These are phyloP conservation scores for Phalacrocorax pelagicus DNA, from an alignment of 2,113 vertebrate genomes.

Conservation along the genomic window DNA sequence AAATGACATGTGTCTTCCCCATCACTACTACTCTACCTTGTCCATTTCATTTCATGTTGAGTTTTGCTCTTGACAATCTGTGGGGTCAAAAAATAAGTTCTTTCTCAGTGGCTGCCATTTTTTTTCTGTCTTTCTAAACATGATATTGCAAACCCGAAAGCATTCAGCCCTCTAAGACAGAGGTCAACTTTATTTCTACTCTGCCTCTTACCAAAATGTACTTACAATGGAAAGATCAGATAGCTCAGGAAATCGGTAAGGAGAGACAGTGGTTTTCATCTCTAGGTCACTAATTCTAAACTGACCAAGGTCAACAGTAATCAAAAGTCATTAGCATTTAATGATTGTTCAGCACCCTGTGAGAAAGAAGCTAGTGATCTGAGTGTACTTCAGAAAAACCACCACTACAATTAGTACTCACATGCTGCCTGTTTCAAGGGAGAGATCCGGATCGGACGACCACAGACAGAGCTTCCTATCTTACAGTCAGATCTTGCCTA, in stretches of 20 bases:
- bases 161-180: conserved; percentile 1
- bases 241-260: conserved; percentile 66
- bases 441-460: not conserved
- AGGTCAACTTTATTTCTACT: conserved; percentile 57
- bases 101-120: not conserved
- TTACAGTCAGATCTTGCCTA: not conserved
- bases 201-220: conserved; percentile 37
- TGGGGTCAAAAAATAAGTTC: not conserved
- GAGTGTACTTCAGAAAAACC: not conserved
- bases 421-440: not conserved
- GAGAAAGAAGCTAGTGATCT: conserved; percentile 48
- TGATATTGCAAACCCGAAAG: conserved; percentile 28
- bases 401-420: conserved; percentile 25
- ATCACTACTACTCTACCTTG: not conserved
- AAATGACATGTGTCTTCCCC: not conserved
- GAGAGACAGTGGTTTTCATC: conserved; percentile 57
- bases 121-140: not conserved
- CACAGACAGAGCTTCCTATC: not conserved
- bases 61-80: not conserved
- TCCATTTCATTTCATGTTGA: not conserved
- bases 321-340: conserved; percentile 72
- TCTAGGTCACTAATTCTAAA: conserved; percentile 67
- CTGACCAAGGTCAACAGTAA: conserved; percentile 64
- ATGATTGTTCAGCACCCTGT: conserved; percentile 39
- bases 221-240: conserved; percentile 52